Percentiles rank a stretch among this genome's conserved stretches.
These are phyloP conservation scores for Unio pictorum DNA, from an alignment of 2,888 invertebrate genomes.

Conservation along the genomic window DNA sequence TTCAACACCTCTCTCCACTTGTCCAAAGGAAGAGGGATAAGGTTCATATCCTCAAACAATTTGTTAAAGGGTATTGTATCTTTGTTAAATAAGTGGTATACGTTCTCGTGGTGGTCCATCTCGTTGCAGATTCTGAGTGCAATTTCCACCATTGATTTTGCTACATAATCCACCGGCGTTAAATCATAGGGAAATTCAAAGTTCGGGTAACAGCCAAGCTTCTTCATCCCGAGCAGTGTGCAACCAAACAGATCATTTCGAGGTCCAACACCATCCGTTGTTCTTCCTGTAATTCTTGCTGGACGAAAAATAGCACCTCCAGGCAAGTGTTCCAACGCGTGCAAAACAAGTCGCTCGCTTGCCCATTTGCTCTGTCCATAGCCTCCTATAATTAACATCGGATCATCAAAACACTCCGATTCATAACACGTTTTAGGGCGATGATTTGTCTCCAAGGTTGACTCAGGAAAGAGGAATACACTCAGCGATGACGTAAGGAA, in stretches of 20 bases:
- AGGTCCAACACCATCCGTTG: conserved; percentile 43
- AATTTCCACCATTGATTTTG: conserved; percentile 48
- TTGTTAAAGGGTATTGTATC: conserved; percentile 44
- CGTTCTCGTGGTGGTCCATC: conserved; percentile 14
- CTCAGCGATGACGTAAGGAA: conserved; percentile 49
- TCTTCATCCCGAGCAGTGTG: conserved; percentile 43
- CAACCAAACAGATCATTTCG: conserved; percentile 47
- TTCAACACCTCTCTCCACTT: conserved; percentile 42
- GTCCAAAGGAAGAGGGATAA: conserved; percentile 30
- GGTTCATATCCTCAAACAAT: conserved; percentile 40
- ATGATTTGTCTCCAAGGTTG: not conserved
- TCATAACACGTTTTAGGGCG: conserved; percentile 27
- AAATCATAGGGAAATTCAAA: conserved; percentile 52
- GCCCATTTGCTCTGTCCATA: conserved; percentile 58
- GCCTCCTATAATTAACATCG: conserved; percentile 40
- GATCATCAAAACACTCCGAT: conserved; percentile 41
- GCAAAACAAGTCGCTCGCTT: conserved; percentile 45
- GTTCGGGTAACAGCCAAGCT: conserved; percentile 44
- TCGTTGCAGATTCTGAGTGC: conserved; percentile 29
- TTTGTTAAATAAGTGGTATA: conserved; percentile 48
- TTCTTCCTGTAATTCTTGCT: conserved; percentile 44
- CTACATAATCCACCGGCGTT: conserved; percentile 51
- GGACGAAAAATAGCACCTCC: conserved; percentile 55
- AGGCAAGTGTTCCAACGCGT: conserved; percentile 44
- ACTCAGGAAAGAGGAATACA: conserved; percentile 49